Evolutionary conservation across 2,113 vertebrate species (phyloP).

Genomic region (Tychaedon coryphoeus): DNA sequence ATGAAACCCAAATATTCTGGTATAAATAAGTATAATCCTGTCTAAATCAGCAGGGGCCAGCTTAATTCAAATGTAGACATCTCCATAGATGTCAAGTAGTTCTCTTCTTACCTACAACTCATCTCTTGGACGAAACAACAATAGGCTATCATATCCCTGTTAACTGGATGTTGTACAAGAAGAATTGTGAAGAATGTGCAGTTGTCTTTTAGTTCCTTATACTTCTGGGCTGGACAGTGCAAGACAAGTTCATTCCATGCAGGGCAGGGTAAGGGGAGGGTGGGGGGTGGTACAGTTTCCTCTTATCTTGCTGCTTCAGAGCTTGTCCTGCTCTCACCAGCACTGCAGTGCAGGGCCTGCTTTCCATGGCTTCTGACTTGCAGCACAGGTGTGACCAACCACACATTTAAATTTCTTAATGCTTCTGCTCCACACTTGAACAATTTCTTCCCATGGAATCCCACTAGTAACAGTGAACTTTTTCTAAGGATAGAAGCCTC

Average conservation of each 20-base stretch:
- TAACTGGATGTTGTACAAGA: not conserved
- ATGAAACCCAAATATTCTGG: not conserved
- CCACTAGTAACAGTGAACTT: not conserved
- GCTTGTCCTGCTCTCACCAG: not conserved
- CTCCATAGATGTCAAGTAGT: not conserved
- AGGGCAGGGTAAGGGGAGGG: too few species aligned
- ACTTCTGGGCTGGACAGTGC: not conserved
- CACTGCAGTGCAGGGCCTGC: not conserved
- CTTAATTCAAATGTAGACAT: not conserved
- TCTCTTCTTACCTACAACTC: not conserved
- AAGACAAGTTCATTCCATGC: not conserved
- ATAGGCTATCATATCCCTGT: not conserved
- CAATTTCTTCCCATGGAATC: not conserved
- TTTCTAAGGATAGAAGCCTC: not conserved
- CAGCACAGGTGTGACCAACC: not conserved
- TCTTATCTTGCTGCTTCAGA: not conserved
- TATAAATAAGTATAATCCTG: not conserved
- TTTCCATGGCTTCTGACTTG: not conserved
- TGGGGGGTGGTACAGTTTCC: not conserved
- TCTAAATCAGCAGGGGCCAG: not conserved
- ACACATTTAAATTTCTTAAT: not conserved
- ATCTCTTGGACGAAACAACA: not conserved
- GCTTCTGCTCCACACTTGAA: not conserved
- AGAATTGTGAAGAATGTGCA: not conserved
- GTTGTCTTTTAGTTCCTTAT: not conserved